Evolutionary conservation across 2,888 invertebrate species (phyloP), one percentile per base, ranked within the genome.

Genomic region (Gonocerus acuteangulatus): DNA sequence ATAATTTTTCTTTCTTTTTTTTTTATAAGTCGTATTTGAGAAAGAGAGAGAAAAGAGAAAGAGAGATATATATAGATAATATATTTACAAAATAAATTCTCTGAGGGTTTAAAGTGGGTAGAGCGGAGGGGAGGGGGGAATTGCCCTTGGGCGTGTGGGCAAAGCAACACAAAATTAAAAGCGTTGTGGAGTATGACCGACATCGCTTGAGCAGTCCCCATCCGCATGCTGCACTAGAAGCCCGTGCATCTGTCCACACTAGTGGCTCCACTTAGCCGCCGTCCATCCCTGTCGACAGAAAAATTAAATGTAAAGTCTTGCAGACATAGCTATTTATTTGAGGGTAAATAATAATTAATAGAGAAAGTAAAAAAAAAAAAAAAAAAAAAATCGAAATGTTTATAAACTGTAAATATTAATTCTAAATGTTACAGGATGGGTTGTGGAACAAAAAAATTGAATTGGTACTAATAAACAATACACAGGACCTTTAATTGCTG

Each of bases 181-280:
- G 54, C 54, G 39, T 42, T 54, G 54, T 42, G 54, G 36, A 54
- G 42, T 39, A 54, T 54, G 9, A 42, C 54, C 42, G 39, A 42
- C 54, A 21, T 34, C 54, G 39, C 54, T 54, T 34, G 54, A 54
- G 54, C 54, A 54, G 23, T 54, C 42, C 54, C 54, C 54, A 19
- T 39, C 54, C 22, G 54, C 39, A 19, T 42, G 42, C 54, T 54
- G 21, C 39, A 54, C 42, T 39, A 39, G 21, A 15, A 21, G n/a
- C 22, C 15, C n/a, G 23, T 36, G 15, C 19, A 36, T 39, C 13
- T 23, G 54, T 42, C 36, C 39, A 23, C 49, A 49, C 58, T 64
- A 64, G 42, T 64, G 64, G 62, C 76, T 77, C 80, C 79, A 80
- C 71, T 79, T 78, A n/a, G n/a, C n/a, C 69, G 70, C 69, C 52